Evolutionary conservation across 2,797 vertebrate species (phyloP).

Genomic region (Alcedo atthis): DNA sequence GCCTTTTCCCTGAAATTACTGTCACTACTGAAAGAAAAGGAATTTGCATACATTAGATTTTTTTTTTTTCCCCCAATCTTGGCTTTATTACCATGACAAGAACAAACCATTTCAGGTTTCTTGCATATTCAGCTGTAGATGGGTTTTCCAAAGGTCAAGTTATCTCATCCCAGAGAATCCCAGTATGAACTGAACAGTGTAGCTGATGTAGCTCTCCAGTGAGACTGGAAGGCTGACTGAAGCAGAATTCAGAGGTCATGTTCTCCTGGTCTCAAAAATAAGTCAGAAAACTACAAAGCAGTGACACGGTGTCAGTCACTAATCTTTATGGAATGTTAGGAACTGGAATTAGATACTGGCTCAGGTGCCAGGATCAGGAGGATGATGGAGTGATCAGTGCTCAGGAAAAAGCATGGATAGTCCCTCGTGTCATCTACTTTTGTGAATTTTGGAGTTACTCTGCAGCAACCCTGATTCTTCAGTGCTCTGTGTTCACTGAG

Average conservation of each 20-base stretch:
- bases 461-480: background rate
- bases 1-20: slow-evolving; percentile 31
- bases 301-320: background rate
- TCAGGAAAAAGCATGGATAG: background rate
- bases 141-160: slow-evolving; percentile 42
- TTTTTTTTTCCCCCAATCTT: background rate
- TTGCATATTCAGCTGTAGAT: slow-evolving; percentile 28
- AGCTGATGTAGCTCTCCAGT: background rate
- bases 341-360: background rate
- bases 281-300: background rate
- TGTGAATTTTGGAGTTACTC: background rate
- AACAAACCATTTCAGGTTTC: background rate
- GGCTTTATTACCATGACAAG: slow-evolving; percentile 14
- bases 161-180: background rate
- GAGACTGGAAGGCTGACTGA: slow-evolving; percentile 6
- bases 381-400: background rate
- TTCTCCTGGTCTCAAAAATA: slow-evolving; percentile 12
- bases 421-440: background rate
- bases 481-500: background rate
- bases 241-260: slow-evolving; percentile 39
- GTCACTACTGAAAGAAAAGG: background rate
- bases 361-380: background rate
- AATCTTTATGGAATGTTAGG: background rate
- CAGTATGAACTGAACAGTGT: background rate
- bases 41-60: background rate